Base-by-base conservation (phyloP, 2,888 invertebrate species). In the Lucinisca nassula region DNA sequence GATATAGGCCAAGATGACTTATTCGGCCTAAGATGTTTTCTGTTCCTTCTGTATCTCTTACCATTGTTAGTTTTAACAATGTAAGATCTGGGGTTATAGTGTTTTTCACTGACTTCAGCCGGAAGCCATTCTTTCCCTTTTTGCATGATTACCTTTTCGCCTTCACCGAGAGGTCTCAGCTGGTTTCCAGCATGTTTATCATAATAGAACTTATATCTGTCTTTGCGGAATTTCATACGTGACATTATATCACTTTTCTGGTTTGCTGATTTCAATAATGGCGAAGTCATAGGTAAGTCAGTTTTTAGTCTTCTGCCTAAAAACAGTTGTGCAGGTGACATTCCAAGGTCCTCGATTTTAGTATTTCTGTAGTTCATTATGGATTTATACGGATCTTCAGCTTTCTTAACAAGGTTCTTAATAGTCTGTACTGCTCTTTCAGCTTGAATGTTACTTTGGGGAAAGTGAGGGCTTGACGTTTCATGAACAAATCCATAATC, bases 351-450 rank as follows among this genome's bases (percentile, higher is more conserved):
- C 21, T 84, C 14, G 24, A 92, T 55, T 21, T 89, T 74, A n/a
- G 81, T 82, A 78, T 88, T 87, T 27, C 91, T 49, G 49, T 91
- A 88, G 49, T 87, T 75, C 30, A 88, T 61, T 45, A 90, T 40
- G 32, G 91, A 82, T 45, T 85, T 90, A 45, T 84, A 77, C 32
- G 85, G 82, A 80, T 90, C 91, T 14, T 67, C 58, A 38, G 88
- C 87, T 83, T 89, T 91, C 27, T 40, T 79, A 10, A 90, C 35
- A 30, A 90, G 45, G 24, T 58, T 67, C 35, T 91, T 90, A 0
- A 91, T 58, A 14, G 84, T 91, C 27, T 85, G 79, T 30, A 89
- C 78, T 21, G 32, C 45, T 24, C 80, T 30, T 45, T 90, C 91
- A 45, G 75, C 82, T 74, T 75, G 61, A 17, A 90, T 88, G 61